A percentile compares a stretch with the other conserved stretches of the same genome.
phyloP scores from a whole-genome alignment of 2,888 invertebrate species.

The Cacoxenus indagator region DNA sequence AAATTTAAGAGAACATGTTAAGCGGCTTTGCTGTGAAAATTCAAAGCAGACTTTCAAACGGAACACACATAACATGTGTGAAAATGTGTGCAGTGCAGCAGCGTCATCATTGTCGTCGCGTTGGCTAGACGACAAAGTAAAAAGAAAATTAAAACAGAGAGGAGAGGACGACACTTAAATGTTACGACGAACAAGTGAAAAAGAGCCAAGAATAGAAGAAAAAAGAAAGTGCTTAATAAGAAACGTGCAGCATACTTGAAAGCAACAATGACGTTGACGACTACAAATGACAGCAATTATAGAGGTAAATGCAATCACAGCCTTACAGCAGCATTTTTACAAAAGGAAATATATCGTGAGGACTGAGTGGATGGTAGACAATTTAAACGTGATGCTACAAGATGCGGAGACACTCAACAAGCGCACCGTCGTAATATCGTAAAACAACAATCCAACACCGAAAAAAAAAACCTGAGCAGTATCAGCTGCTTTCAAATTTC shows the following conservation, averaged over 20 bases:
- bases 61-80: conserved; percentile 3
- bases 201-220: background rate
- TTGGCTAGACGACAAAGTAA: background rate
- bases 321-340: background rate
- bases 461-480: too few relatives aligned
- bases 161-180: conserved; percentile 22
- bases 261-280: background rate
- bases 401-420: too few relatives aligned
- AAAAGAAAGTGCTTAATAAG: background rate
- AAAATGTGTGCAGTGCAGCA: background rate
- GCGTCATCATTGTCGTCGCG: conserved; percentile 8
- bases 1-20: too few relatives aligned
- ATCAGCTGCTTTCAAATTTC: too few relatives aligned
- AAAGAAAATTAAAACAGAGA: conserved; percentile 16
- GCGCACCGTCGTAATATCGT: too few relatives aligned
- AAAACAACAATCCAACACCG: too few relatives aligned
- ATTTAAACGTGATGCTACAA: background rate
- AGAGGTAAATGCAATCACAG: background rate
- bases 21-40: too few relatives aligned
- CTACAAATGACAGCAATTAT: background rate
- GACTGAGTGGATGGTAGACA: background rate
- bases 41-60: conserved; percentile 24
- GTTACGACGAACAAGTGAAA: conserved; percentile 21
- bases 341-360: background rate
- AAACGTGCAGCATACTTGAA: background rate